These are phyloP conservation scores for Saccopteryx bilineata DNA, from an alignment of 2,113 vertebrate genomes.

Conservation along the genomic window DNA sequence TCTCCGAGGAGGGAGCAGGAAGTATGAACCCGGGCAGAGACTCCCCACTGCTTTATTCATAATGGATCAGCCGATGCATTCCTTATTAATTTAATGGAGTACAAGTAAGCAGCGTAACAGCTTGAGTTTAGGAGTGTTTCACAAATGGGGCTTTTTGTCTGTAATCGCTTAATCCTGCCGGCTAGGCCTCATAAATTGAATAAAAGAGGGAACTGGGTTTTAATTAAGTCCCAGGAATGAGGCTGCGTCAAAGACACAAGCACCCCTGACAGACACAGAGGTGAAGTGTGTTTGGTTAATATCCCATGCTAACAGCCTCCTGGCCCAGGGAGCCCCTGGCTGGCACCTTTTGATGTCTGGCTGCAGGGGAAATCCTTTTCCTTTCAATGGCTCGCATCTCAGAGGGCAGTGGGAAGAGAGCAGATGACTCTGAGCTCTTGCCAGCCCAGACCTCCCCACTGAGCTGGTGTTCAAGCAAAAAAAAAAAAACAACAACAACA, in stretches of 20 bases:
- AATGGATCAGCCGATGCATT: slow-evolving; percentile 94
- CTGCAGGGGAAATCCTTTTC: slow-evolving; percentile 84
- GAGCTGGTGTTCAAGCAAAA: not conserved
- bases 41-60: slow-evolving; percentile 93
- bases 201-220: slow-evolving; percentile 94
- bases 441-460: not conserved
- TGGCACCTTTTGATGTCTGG: slow-evolving; percentile 84
- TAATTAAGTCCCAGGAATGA: slow-evolving; percentile 97
- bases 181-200: slow-evolving; percentile 95
- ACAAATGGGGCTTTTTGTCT: slow-evolving; percentile 95
- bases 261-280: slow-evolving; percentile 86
- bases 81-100: slow-evolving; percentile 96
- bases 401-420: slow-evolving; percentile 38
- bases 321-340: slow-evolving; percentile 77
- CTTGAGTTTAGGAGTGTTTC: slow-evolving; percentile 95
- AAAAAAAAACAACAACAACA: no score
- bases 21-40: slow-evolving; percentile 89
- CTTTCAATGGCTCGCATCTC: slow-evolving; percentile 26
- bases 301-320: slow-evolving; percentile 80
- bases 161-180: slow-evolving; percentile 99
- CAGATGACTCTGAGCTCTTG: slow-evolving; percentile 46
- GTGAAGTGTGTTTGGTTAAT: slow-evolving; percentile 87
- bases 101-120: slow-evolving; percentile 92
- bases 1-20: slow-evolving; percentile 91
- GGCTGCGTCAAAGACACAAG: slow-evolving; percentile 89